Conservation (phyloP, 1,140 invertebrate genomes). For the Zaprionus davidi region DNA sequence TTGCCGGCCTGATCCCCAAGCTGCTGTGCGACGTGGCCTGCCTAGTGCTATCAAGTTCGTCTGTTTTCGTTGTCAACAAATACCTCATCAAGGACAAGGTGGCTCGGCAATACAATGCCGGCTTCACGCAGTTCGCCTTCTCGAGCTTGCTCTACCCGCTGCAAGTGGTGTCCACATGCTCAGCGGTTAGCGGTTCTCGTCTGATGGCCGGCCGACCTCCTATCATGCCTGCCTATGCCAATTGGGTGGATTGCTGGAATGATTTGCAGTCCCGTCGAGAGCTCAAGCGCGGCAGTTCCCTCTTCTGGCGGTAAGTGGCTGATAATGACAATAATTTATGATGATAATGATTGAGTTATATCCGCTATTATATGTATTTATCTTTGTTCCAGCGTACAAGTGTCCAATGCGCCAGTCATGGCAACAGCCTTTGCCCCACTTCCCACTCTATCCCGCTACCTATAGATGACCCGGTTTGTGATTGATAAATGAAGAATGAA, state of each 20-base stretch:
- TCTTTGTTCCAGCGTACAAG: slow-evolving; percentile 44
- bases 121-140: slow-evolving; percentile 85
- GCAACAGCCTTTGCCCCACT: slow-evolving; percentile 56
- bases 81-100: slow-evolving; percentile 91
- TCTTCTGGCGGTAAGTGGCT: slow-evolving; percentile 86
- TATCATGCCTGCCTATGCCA: slow-evolving; percentile 91
- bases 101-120: slow-evolving; percentile 86
- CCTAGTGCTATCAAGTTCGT: slow-evolving; percentile 88
- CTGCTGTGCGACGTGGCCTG: slow-evolving; percentile 91
- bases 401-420: not conserved
- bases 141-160: slow-evolving; percentile 93
- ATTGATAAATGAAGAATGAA: not conserved
- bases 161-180: slow-evolving; percentile 94
- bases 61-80: slow-evolving; percentile 91
- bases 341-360: not conserved
- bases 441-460: slow-evolving; percentile 62
- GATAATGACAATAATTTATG: not conserved
- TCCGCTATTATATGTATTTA: not conserved
- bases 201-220: slow-evolving; percentile 91
- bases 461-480: slow-evolving; percentile 33
- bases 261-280: slow-evolving; percentile 90
- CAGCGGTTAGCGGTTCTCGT: slow-evolving; percentile 92
- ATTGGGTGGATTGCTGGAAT: slow-evolving; percentile 92
- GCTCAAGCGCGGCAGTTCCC: slow-evolving; percentile 92
- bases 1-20: slow-evolving; percentile 92